A percentile compares a stretch with the other conserved stretches of the same genome.
Evolutionary conservation across 2,888 invertebrate genomes (phyloP).

Genomic region (Drosophila emarginata): DNA sequence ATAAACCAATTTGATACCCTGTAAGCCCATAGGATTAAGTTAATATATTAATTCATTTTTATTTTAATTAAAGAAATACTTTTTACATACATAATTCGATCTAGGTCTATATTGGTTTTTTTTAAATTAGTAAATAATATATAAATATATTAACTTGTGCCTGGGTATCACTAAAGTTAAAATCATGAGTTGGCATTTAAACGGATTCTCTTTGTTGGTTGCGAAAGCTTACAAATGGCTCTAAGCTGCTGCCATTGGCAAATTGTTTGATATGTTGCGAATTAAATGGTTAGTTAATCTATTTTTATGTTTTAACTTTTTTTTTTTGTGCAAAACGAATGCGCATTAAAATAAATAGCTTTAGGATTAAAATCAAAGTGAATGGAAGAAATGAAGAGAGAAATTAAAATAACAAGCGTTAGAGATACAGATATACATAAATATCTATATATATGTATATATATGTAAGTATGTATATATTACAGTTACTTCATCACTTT

Average conservation of each 20-base stretch:
- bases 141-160: too few species aligned
- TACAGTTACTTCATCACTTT: neutral
- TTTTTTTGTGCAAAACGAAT: neutral
- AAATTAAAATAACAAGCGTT: conserved; percentile 3
- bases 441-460: too few species aligned
- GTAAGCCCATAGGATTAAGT: neutral
- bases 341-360: conserved; percentile 5
- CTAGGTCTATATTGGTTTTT: too few species aligned
- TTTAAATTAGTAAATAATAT: too few species aligned
- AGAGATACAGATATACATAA: too few species aligned
- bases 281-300: conserved; percentile 9
- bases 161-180: neutral
- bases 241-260: conserved; percentile 8
- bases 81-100: too few species aligned
- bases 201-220: neutral
- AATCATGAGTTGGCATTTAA: neutral
- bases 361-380: conserved; percentile 11
- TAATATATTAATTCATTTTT: neutral
- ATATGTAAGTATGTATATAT: too few species aligned
- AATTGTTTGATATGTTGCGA: conserved; percentile 8
- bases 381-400: neutral
- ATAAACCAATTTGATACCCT: neutral
- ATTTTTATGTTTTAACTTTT: neutral
- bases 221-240: conserved; percentile 8
- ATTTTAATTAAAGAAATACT: neutral